Conservation (phyloP, 2,888 invertebrate species). For the Odontomyia ornata region DNA sequence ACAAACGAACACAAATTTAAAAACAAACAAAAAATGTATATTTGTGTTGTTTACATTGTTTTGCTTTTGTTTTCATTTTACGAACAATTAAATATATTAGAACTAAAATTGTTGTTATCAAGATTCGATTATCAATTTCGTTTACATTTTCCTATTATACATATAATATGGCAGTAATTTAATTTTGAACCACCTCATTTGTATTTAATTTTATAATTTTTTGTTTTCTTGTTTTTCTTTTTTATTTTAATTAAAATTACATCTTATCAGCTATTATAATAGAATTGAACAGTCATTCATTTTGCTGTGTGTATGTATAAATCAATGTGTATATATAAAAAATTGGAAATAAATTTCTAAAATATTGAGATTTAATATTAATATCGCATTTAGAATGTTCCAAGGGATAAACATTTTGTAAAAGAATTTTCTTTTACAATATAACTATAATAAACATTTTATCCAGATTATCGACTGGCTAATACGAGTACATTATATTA, state of each 20-base stretch:
- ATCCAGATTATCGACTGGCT: no score
- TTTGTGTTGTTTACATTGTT: conserved; percentile 30
- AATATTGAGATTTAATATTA: neutral
- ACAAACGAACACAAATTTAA: neutral
- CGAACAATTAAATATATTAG: conserved; percentile 13
- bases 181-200: conserved; percentile 30
- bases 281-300: neutral
- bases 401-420: neutral
- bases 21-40: conserved; percentile 23
- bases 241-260: conserved; percentile 20
- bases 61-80: neutral
- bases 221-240: neutral
- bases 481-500: no score
- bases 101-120: neutral
- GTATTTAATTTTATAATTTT: neutral
- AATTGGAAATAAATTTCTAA: neutral
- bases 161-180: conserved; percentile 38
- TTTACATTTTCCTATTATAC: neutral
- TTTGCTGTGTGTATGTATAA: no score
- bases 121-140: conserved; percentile 16
- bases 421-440: no score
- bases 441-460: no score
- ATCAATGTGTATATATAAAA: no score
- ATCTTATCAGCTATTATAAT: neutral
- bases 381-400: conserved; percentile 12